A percentile compares a stretch with the other conserved stretches of the same genome.
These are phyloP conservation scores for Prunella himalayana DNA, from an alignment of 2,113 vertebrate species.

Conservation along the genomic window DNA sequence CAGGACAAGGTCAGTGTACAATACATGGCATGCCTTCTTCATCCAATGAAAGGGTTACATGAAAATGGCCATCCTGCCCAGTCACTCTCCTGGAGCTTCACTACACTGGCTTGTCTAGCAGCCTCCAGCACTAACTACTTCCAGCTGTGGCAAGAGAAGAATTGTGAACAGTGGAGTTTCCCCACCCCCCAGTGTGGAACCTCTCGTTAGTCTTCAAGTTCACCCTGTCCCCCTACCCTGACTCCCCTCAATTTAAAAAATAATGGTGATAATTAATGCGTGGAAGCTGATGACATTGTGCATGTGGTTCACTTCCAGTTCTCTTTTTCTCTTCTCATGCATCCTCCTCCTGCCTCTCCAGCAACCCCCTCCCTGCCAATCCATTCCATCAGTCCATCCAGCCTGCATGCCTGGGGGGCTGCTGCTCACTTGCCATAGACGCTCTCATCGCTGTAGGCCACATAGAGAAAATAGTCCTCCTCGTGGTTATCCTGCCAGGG, in stretches of 20 bases:
- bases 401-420: slow-evolving; percentile 4
- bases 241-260: slow-evolving; percentile 49
- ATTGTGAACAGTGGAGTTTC: not conserved
- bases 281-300: slow-evolving; percentile 64
- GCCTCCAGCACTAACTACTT: not conserved
- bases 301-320: slow-evolving; percentile 55
- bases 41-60: not conserved
- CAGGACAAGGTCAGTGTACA: not conserved
- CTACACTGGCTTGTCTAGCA: not conserved
- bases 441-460: slow-evolving; percentile 97
- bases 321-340: slow-evolving; percentile 49
- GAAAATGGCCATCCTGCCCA: not conserved
- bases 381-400: slow-evolving; percentile 50
- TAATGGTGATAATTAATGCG: slow-evolving; percentile 55
- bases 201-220: not conserved
- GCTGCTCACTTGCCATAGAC: slow-evolving; percentile 90
- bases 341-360: slow-evolving; percentile 31
- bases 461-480: slow-evolving; percentile 97
- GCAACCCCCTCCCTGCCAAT: not conserved
- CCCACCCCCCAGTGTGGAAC: not conserved
- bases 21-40: not conserved
- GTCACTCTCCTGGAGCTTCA: not conserved
- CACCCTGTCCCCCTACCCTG: not conserved
- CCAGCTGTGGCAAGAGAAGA: not conserved
- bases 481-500: slow-evolving; percentile 90